Percentiles rank a stretch among this genome's conserved stretches.
These are phyloP conservation scores for Ethmia dodecea DNA, from an alignment of 2,888 invertebrate genomes.

Conservation along the genomic window DNA sequence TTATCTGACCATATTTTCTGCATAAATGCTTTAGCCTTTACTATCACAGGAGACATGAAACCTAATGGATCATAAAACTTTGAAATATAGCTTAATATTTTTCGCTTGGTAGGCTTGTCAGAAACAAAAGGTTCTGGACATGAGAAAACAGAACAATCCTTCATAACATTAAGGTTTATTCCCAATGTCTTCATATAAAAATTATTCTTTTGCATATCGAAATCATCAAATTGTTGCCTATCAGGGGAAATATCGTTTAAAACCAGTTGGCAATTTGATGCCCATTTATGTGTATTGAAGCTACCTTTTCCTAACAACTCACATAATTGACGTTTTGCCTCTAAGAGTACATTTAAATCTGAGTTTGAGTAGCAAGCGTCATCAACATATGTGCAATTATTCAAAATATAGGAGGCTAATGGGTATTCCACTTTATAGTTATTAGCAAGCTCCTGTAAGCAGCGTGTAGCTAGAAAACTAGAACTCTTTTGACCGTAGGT, in stretches of 20 bases:
- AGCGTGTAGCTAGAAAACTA: slow-evolving; percentile 11
- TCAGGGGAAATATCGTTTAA: not conserved
- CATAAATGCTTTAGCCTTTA: slow-evolving; percentile 14
- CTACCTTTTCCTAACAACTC: slow-evolving; percentile 1
- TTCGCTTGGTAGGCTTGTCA: slow-evolving; percentile 12
- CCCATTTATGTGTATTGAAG: slow-evolving; percentile 6
- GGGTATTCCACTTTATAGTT: slow-evolving; percentile 5
- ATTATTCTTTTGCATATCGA: slow-evolving; percentile 5
- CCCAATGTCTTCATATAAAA: slow-evolving; percentile 3
- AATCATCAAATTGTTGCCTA: not conserved
- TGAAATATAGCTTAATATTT: slow-evolving; percentile 14
- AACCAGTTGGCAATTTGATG: not conserved
- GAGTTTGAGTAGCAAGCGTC: slow-evolving; percentile 7
- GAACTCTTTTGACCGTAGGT: slow-evolving; percentile 9
- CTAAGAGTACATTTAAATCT: not conserved
- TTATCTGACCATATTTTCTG: slow-evolving; percentile 14
- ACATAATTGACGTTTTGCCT: not conserved
- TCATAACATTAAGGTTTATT: not conserved
- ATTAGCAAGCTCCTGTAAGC: slow-evolving; percentile 9
- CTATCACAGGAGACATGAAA: slow-evolving; percentile 11
- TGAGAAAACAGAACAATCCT: slow-evolving; percentile 5
- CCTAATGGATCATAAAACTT: slow-evolving; percentile 19
- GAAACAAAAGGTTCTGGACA: slow-evolving; percentile 3
- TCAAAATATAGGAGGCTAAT: slow-evolving; percentile 7
- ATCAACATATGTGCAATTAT: slow-evolving; percentile 13